A percentile compares a stretch with the other conserved stretches of the same genome.
phyloP scores from a whole-genome alignment of 1,140 invertebrate species.

The Hormaphis cornu region DNA sequence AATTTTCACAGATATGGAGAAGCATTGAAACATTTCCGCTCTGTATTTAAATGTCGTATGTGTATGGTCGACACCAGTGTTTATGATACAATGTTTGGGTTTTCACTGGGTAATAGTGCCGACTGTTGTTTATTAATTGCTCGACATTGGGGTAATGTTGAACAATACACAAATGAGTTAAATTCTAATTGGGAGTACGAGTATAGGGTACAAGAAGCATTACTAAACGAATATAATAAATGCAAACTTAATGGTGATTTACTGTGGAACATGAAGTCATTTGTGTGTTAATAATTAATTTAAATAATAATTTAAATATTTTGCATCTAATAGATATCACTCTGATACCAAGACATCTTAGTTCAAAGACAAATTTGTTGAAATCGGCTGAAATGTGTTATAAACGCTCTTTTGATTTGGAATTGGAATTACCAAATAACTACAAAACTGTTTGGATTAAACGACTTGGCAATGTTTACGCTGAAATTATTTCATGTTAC shows the following conservation, averaged over 20 bases:
- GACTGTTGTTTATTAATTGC: conserved; percentile 62
- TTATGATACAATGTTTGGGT: conserved; percentile 53
- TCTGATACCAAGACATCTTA: conserved; percentile 34
- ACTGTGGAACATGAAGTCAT: not conserved
- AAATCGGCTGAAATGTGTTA: conserved; percentile 55
- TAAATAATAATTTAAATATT: not conserved
- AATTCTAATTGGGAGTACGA: conserved; percentile 45
- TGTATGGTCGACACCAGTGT: not conserved
- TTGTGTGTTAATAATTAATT: not conserved
- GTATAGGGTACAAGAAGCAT: conserved; percentile 19
- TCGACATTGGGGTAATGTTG: conserved; percentile 48
- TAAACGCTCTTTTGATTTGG: conserved; percentile 53
- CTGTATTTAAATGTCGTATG: conserved; percentile 41
- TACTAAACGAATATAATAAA: conserved; percentile 40
- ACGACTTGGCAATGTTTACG: conserved; percentile 69
- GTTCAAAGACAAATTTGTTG: conserved; percentile 31
- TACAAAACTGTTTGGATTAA: conserved; percentile 52
- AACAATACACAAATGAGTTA: conserved; percentile 46
- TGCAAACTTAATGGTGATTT: conserved; percentile 46
- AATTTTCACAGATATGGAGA: conserved; percentile 38
- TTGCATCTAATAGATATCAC: conserved; percentile 40
- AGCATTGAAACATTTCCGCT: conserved; percentile 41
- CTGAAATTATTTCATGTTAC: conserved; percentile 71
- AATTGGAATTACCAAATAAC: conserved; percentile 42
- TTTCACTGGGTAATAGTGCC: conserved; percentile 61